Evolutionary conservation across 2,113 vertebrate genomes (phyloP).

Genomic region (Riparia riparia): DNA sequence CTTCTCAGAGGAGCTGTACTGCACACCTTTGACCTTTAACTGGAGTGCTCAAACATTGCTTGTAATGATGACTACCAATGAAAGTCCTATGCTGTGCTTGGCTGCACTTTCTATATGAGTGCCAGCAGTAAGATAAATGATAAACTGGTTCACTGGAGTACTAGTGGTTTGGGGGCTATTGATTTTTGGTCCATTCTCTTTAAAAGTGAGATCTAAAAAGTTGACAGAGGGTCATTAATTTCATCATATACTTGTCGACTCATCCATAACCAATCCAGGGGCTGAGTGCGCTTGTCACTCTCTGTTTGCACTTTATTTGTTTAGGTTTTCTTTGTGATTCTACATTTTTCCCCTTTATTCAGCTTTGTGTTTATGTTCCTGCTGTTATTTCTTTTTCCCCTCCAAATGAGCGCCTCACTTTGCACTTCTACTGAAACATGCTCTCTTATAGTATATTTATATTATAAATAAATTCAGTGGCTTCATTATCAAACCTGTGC

Average conservation of each 20-base stretch:
- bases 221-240: slow-evolving; percentile 92
- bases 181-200: slow-evolving; percentile 88
- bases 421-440: neutral
- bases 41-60: slow-evolving; percentile 77
- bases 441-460: neutral
- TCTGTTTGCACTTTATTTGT: slow-evolving; percentile 92
- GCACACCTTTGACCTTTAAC: slow-evolving; percentile 80
- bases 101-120: slow-evolving; percentile 85
- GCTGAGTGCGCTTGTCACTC: slow-evolving; percentile 86
- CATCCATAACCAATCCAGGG: slow-evolving; percentile 86
- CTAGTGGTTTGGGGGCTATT: slow-evolving; percentile 88
- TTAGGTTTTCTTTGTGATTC: slow-evolving; percentile 82
- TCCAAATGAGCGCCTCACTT: neutral
- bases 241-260: slow-evolving; percentile 88
- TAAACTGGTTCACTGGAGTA: slow-evolving; percentile 85
- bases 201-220: slow-evolving; percentile 92
- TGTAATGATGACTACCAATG: slow-evolving; percentile 80
- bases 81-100: slow-evolving; percentile 83
- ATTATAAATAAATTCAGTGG: neutral
- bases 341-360: slow-evolving; percentile 59
- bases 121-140: slow-evolving; percentile 89
- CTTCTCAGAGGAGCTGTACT: slow-evolving; percentile 68
- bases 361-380: slow-evolving; percentile 11
- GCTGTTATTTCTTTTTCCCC: slow-evolving; percentile 21
- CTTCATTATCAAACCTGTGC: slow-evolving; percentile 10